Evolutionary conservation across 2,113 vertebrate genomes (phyloP).

Genomic region (Charina bottae): DNA sequence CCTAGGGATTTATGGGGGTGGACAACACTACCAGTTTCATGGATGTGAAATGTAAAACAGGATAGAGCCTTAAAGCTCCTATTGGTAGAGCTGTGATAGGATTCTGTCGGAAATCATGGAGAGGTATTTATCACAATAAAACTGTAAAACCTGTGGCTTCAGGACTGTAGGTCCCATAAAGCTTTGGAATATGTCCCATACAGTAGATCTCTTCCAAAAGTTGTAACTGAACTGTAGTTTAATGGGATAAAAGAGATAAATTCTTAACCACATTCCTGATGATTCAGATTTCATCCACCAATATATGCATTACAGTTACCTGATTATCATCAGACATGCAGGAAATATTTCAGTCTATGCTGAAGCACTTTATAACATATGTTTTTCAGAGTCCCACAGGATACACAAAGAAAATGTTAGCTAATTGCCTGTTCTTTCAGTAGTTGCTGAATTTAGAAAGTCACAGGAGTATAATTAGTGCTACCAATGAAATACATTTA

Average conservation of each 20-base stretch:
- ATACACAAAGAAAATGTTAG: not conserved
- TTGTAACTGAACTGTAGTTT: not conserved
- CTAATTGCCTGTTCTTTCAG: constrained; percentile 35
- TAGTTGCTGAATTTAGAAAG: constrained; percentile 5
- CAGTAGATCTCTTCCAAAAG: not conserved
- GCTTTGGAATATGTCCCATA: not conserved
- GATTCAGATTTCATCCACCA: constrained; percentile 24
- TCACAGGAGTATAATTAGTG: not conserved
- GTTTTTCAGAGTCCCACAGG: not conserved
- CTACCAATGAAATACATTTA: constrained; percentile 11
- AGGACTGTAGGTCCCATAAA: not conserved
- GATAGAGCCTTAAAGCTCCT: not conserved
- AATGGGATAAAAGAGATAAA: constrained; percentile 21
- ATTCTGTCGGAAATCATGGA: not conserved
- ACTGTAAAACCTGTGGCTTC: not conserved
- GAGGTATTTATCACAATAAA: not conserved
- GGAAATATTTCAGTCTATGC: not conserved
- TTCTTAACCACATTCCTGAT: not conserved
- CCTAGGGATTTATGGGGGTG: not conserved
- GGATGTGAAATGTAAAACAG: not conserved
- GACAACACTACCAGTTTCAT: not conserved
- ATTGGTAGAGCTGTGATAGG: not conserved
- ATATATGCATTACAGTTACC: not conserved
- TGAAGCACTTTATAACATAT: constrained; percentile 40
- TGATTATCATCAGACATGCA: constrained; percentile 18